phyloP scores from a whole-genome alignment of 2,797 vertebrate genomes.

The Danionella dracula region DNA sequence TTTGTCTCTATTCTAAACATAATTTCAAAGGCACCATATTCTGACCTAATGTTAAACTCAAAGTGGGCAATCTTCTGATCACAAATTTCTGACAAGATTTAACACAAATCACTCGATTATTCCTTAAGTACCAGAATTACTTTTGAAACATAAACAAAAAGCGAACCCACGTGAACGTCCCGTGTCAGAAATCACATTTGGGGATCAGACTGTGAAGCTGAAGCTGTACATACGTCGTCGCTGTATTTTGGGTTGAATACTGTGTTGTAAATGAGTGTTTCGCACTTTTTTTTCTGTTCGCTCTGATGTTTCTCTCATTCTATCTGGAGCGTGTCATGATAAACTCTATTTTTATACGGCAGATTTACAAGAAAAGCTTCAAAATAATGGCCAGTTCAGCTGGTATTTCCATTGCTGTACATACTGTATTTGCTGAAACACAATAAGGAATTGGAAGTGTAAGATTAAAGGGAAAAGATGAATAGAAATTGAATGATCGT shows the following conservation, averaged over 20 bases:
- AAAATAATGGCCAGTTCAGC: slow-evolving; percentile 53
- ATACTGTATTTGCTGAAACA: slow-evolving; percentile 27
- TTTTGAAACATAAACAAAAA: neutral
- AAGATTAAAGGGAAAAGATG: neutral
- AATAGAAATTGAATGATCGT: neutral
- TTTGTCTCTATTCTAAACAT: too few species aligned
- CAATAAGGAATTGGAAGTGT: slow-evolving; percentile 13
- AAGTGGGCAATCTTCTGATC: too few species aligned
- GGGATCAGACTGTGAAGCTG: slow-evolving; percentile 7
- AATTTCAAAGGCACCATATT: too few species aligned
- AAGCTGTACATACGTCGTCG: slow-evolving; percentile 6
- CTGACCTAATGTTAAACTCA: too few species aligned
- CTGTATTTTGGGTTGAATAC: slow-evolving; percentile 20
- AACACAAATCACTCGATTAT: too few species aligned
- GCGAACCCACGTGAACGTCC: neutral
- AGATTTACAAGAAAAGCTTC: slow-evolving; percentile 47
- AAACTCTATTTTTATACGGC: slow-evolving; percentile 66
- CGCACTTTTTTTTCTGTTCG: slow-evolving; percentile 1
- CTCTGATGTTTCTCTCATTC: neutral
- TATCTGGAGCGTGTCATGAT: slow-evolving; percentile 45
- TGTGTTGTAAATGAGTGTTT: slow-evolving; percentile 3
- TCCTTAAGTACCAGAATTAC: too few species aligned
- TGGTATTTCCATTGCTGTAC: slow-evolving; percentile 36
- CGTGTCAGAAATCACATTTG: slow-evolving; percentile 4
- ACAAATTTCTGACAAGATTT: too few species aligned